These are phyloP conservation scores for Eleutherodactylus coqui DNA, from an alignment of 2,797 vertebrate genomes.

Conservation along the genomic window DNA sequence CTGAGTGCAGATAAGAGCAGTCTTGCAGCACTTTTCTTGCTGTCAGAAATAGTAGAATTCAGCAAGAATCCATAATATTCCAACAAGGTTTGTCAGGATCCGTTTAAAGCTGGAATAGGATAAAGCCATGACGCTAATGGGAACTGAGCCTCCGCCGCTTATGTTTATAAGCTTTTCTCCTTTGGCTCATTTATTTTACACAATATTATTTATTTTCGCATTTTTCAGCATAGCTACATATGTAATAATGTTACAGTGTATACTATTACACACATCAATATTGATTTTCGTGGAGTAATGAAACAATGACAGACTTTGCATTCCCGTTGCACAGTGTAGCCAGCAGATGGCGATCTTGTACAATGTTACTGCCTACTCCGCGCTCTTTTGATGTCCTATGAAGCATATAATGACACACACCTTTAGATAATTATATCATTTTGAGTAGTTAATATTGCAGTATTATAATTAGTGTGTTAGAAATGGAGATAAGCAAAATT, in stretches of 20 bases:
- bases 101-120: too few relatives aligned
- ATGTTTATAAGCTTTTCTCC: neutral
- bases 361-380: neutral
- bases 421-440: neutral
- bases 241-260: neutral
- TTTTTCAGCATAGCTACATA: too few relatives aligned
- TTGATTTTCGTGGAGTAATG: neutral
- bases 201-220: neutral
- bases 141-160: neutral
- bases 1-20: too few relatives aligned
- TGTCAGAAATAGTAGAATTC: too few relatives aligned
- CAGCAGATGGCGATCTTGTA: conserved; percentile 19
- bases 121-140: neutral
- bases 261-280: too few relatives aligned
- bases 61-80: too few relatives aligned
- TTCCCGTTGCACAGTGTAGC: neutral
- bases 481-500: neutral
- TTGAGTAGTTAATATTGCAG: neutral
- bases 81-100: neutral
- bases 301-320: neutral
- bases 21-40: too few relatives aligned
- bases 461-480: neutral
- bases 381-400: neutral
- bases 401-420: neutral
- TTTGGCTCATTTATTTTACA: neutral